Conservation (phyloP, 2,113 vertebrate genomes). For the Oreochromis niloticus region DNA sequence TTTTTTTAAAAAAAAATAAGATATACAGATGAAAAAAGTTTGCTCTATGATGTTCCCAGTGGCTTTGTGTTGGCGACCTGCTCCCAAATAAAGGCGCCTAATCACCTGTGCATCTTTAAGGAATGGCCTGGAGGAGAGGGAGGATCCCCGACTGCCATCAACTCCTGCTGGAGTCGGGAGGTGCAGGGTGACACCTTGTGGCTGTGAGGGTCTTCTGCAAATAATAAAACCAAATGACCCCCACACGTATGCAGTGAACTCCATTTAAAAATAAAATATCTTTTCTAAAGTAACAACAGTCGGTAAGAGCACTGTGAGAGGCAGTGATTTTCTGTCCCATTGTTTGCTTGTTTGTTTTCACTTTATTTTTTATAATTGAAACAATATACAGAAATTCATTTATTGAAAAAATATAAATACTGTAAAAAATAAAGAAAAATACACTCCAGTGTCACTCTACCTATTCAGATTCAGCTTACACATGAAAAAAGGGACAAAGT, state of each 20-base stretch:
- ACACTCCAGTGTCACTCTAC: not conserved
- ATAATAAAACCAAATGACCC: not conserved
- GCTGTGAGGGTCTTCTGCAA: not conserved
- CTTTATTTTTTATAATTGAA: not conserved
- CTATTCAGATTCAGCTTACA: not conserved
- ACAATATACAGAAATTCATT: not conserved
- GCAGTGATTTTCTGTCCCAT: not conserved
- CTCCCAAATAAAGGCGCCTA: not conserved
- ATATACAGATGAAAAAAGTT: not conserved
- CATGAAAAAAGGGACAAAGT: not conserved
- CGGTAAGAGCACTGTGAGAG: not conserved
- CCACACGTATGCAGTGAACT: not conserved
- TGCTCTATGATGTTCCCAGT: not conserved
- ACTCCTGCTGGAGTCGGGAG: not conserved
- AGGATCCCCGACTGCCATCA: constrained; percentile 14
- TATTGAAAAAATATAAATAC: not conserved
- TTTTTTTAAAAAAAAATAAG: rapidly evolving
- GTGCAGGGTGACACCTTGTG: constrained; percentile 32
- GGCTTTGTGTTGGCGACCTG: not conserved
- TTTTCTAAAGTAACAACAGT: not conserved
- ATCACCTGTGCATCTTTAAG: constrained; percentile 13
- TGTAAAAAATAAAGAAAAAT: not conserved
- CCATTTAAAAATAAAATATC: not conserved
- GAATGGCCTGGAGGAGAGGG: constrained; percentile 20
- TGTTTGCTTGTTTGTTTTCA: not conserved